Percentiles rank a stretch among this genome's conserved stretches.
Conservation (phyloP, 2,797 vertebrate species). For the Parotocinclus haroldoi region DNA sequence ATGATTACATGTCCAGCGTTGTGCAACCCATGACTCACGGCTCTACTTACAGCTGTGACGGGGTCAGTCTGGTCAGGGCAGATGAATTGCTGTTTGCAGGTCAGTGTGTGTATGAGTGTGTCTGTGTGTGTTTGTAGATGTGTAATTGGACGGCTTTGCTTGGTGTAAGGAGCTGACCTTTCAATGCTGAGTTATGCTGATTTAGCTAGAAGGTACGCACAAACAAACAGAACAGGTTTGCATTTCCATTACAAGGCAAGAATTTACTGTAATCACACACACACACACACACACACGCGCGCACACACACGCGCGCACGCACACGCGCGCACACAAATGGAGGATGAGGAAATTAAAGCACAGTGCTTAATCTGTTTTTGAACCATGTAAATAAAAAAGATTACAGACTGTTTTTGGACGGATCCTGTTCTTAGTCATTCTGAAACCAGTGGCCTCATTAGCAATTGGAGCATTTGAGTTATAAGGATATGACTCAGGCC, state of each 20-base stretch:
- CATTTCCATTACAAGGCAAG: slow-evolving; percentile 14
- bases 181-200: slow-evolving; percentile 27
- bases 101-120: slow-evolving; percentile 28
- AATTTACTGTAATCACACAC: slow-evolving; percentile 41
- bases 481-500: neutral
- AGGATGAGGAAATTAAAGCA: slow-evolving; percentile 36
- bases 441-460: slow-evolving; percentile 1
- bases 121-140: slow-evolving; percentile 17
- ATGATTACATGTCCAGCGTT: slow-evolving; percentile 62
- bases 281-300: slow-evolving; percentile 10
- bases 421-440: neutral
- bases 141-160: slow-evolving; percentile 16
- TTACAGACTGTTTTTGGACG: no score
- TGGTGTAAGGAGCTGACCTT: slow-evolving; percentile 33
- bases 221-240: slow-evolving; percentile 32
- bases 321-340: neutral
- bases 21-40: slow-evolving; percentile 67
- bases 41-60: slow-evolving; percentile 48
- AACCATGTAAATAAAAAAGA: no score
- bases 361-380: slow-evolving; percentile 18
- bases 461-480: neutral
- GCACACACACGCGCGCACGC: neutral
- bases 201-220: slow-evolving; percentile 30
- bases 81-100: slow-evolving; percentile 35
- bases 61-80: slow-evolving; percentile 35